Evolutionary conservation across 2,113 vertebrate genomes (phyloP), one percentile per base, ranked within the genome.

Genomic region (Oxyura jamaicensis): DNA sequence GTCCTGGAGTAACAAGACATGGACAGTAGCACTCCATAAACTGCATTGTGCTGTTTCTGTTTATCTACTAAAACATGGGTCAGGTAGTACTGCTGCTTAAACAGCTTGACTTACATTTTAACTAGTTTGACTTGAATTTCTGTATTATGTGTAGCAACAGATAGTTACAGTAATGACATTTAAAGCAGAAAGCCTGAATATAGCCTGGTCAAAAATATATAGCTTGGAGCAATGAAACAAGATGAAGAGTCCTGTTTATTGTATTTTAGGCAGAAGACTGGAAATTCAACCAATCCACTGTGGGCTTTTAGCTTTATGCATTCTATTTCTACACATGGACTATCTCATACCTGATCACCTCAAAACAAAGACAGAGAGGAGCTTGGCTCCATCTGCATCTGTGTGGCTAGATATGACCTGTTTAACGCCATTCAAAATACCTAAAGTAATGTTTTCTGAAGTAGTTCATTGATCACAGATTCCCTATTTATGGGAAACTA

Each of bases 401-500:
- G 4, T 50, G 58, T 62, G 44, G 46, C 25, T 60, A 78, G 53
- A 81, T 26, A 41, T 15, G 66, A 90, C 35, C 56, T 46, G 21
- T 29, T 53, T 41, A 74, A 75, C 83, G 19, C 2, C 8, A 86
- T 58, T 63, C 48, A 79, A 93, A 86, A 81, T 59, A 88, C 11
- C 36, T 62, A 71, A 75, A 58, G 52, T 81, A 88, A 90, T 63
- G 25, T 84, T 79, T 93, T 81, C 68, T 95, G 83, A 93, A 95
- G 73, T 56, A 97, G 83, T 44, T 93, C 73, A 84, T 50, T 95
- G 92, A 93, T 44, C 53, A 59, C 80, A 86, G 53, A 84, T 31
- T 82, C 83, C 36, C 50, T 82, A 41, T 86, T 94, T 86, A 92
- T 66, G n/a, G n/a, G 33, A 92, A 91, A 93, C 48, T 93, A 86